Evolutionary conservation across 2,113 vertebrate species (phyloP).

Genomic region (Toxostoma redivivum): DNA sequence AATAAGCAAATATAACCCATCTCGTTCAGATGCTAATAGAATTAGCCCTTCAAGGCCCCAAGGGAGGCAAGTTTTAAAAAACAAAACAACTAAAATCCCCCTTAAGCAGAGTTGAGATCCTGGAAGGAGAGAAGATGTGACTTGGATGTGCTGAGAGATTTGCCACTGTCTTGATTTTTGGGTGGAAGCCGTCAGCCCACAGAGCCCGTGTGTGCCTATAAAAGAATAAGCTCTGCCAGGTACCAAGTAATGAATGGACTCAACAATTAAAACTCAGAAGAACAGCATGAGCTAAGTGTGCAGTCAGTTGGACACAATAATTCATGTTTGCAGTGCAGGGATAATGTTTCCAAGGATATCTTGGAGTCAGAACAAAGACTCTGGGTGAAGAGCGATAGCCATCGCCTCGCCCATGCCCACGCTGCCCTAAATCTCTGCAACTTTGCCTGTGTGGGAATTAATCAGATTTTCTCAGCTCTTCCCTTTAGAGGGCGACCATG

Average conservation of each 20-base stretch:
- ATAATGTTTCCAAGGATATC: not conserved
- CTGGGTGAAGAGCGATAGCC: not conserved
- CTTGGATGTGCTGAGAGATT: not conserved
- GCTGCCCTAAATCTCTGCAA: not conserved
- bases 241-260: not conserved
- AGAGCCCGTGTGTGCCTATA: not conserved
- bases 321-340: rapidly evolving
- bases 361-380: not conserved
- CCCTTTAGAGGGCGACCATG: constrained; percentile 52
- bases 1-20: not conserved
- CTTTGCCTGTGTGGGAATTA: not conserved
- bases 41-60: not conserved
- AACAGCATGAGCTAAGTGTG: not conserved
- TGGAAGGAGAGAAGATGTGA: not conserved
- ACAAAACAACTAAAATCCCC: not conserved
- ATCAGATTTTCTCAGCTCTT: not conserved
- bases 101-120: not conserved
- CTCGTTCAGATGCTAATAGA: not conserved
- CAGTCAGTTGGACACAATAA: not conserved
- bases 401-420: rapidly evolving
- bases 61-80: not conserved
- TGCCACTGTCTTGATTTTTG: not conserved
- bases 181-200: not conserved
- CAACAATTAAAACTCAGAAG: not conserved
- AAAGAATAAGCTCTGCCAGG: not conserved